Percentiles rank a stretch among this genome's conserved stretches.
These are phyloP conservation scores for Melieria crassipennis DNA, from an alignment of 2,888 invertebrate species.

Conservation along the genomic window DNA sequence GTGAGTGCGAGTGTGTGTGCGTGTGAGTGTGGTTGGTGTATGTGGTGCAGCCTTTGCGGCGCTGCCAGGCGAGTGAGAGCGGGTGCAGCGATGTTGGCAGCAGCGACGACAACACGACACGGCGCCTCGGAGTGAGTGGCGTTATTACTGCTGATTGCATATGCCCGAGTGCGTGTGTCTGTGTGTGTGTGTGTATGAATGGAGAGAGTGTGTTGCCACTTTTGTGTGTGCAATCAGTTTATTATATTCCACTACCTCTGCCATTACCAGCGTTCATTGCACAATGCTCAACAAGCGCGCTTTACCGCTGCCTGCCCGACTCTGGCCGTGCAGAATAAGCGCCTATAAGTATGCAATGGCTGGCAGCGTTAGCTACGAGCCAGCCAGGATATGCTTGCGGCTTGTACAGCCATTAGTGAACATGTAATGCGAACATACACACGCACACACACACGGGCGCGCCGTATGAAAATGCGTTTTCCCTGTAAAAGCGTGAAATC, in stretches of 20 bases:
- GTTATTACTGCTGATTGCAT: conserved; percentile 28
- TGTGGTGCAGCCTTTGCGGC: background rate
- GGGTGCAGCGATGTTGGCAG: conserved; percentile 32
- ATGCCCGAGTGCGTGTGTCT: conserved; percentile 21
- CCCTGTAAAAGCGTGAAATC: conserved; percentile 16
- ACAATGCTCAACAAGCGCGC: background rate
- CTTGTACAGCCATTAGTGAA: conserved; percentile 64
- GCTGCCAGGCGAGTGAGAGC: conserved; percentile 21
- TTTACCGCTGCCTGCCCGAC: conserved; percentile 6
- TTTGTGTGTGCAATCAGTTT: conserved; percentile 46
- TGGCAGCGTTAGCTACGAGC: conserved; percentile 14
- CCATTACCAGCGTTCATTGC: background rate
- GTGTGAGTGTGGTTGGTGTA: background rate
- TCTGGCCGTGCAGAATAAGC: background rate
- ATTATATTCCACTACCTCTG: conserved; percentile 41
- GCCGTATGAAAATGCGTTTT: conserved; percentile 17
- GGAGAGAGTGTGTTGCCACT: conserved; percentile 42
- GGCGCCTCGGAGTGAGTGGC: conserved; percentile 35
- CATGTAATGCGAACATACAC: conserved; percentile 19
- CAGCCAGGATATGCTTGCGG: conserved; percentile 55
- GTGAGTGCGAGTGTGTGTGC: conserved; percentile 5
- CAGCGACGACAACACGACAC: conserved; percentile 36
- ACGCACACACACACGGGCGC: conserved; percentile 17
- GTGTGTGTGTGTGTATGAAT: conserved; percentile 27
- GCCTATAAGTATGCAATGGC: conserved; percentile 29